Evolutionary conservation across 2,113 vertebrate species (phyloP).

Genomic region (Willisornis vidua): DNA sequence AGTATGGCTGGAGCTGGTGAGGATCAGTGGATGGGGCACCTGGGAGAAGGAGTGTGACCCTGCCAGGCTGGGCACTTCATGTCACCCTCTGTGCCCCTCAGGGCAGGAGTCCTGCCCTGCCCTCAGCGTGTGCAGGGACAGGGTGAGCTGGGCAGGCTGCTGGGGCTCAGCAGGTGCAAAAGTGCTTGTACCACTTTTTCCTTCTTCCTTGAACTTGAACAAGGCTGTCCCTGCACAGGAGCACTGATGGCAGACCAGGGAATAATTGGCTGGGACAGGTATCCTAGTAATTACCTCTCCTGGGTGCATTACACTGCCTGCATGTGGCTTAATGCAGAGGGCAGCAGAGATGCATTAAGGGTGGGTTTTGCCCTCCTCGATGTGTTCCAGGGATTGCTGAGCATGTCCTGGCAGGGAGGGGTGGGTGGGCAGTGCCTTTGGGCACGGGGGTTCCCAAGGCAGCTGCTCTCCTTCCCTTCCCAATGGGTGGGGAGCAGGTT

Average conservation of each 20-base stretch:
- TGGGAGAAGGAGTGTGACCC: background rate
- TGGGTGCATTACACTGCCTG: background rate
- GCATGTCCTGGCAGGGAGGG: background rate
- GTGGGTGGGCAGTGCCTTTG: background rate
- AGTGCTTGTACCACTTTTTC: background rate
- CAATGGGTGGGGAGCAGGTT: fast-evolving
- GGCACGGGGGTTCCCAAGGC: fast-evolving
- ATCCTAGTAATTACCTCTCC: background rate
- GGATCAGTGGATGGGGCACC: background rate
- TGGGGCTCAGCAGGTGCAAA: background rate
- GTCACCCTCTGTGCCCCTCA: background rate
- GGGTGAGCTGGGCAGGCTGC: background rate
- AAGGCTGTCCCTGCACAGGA: background rate
- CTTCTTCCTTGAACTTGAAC: background rate
- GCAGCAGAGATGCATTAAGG: background rate
- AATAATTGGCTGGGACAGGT: background rate
- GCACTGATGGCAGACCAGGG: background rate
- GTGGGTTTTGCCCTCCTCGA: background rate
- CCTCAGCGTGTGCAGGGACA: fast-evolving
- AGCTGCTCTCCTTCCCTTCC: background rate
- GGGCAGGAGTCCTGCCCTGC: background rate
- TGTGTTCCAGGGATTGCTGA: background rate
- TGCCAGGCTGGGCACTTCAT: background rate
- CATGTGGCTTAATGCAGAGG: background rate
- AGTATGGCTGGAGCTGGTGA: background rate